These are phyloP conservation scores for Stomatorhinus ivindoensis DNA, from an alignment of 2,113 vertebrate genomes.

Conservation along the genomic window DNA sequence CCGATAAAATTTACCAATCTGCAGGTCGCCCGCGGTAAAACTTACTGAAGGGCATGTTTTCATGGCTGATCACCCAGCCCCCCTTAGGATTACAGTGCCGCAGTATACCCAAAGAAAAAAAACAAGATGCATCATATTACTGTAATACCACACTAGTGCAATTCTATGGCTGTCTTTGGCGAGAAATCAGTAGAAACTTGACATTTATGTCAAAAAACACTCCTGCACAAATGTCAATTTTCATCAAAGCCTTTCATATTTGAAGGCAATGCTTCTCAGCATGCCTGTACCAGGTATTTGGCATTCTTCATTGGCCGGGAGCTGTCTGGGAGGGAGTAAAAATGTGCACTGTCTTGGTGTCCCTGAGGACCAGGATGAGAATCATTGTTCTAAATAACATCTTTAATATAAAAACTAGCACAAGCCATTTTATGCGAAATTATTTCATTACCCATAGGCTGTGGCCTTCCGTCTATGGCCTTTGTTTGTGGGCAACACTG, in stretches of 20 bases:
- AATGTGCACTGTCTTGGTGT: background rate
- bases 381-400: background rate
- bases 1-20: background rate
- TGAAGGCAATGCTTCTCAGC: background rate
- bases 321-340: background rate
- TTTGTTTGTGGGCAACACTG: background rate
- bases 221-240: background rate
- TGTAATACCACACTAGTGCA: background rate
- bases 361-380: background rate
- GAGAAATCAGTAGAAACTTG: background rate
- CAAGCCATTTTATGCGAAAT: background rate
- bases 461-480: background rate
- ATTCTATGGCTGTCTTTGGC: background rate
- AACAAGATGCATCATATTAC: background rate
- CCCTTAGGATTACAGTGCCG: background rate
- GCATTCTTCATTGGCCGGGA: background rate
- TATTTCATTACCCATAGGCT: background rate
- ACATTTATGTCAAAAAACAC: background rate
- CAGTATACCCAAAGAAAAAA: background rate
- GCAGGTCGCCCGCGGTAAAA: background rate
- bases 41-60: background rate
- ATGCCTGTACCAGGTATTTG: background rate
- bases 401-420: background rate
- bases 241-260: background rate
- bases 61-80: background rate